phyloP scores from a whole-genome alignment of 2,797 vertebrate genomes.

The Gymnoscopelus braueri region DNA sequence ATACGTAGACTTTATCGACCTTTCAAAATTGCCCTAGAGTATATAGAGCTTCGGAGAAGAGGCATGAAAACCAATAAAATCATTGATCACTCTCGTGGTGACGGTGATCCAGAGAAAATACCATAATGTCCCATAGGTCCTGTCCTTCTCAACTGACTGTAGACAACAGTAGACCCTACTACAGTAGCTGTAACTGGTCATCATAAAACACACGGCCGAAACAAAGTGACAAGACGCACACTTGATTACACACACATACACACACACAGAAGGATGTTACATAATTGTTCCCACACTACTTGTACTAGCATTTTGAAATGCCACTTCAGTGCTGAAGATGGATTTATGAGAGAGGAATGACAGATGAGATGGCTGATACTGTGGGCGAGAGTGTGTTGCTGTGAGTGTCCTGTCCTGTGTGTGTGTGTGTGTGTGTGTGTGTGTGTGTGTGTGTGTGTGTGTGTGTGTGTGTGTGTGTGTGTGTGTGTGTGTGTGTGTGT shows the following conservation, averaged over 20 bases:
- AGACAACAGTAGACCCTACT: conserved; percentile 13
- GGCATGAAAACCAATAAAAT: conserved; percentile 30
- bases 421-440: conserved; percentile 1
- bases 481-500: background rate
- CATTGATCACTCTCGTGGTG: background rate
- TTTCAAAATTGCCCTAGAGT: conserved; percentile 24
- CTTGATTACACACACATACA: too few relatives aligned
- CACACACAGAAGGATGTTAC: conserved; percentile 33
- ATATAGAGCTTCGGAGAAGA: conserved; percentile 16
- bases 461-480: too few relatives aligned
- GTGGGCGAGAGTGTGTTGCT: background rate
- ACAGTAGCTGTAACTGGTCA: conserved; percentile 34
- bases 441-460: background rate
- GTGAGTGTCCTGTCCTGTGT: too few relatives aligned
- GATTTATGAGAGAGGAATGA: conserved; percentile 4
- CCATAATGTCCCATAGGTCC: conserved; percentile 25
- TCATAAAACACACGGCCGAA: conserved; percentile 36
- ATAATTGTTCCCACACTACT: conserved; percentile 38
- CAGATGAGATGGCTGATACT: background rate
- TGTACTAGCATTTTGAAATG: conserved; percentile 14
- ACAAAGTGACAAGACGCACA: too few relatives aligned
- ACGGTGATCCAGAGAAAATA: conserved; percentile 38
- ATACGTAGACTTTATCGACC: conserved; percentile 32
- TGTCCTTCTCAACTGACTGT: conserved; percentile 16
- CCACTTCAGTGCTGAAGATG: conserved; percentile 15